These are phyloP conservation scores for Antennarius maculatus DNA, from an alignment of 2,797 vertebrate genomes.

Conservation along the genomic window DNA sequence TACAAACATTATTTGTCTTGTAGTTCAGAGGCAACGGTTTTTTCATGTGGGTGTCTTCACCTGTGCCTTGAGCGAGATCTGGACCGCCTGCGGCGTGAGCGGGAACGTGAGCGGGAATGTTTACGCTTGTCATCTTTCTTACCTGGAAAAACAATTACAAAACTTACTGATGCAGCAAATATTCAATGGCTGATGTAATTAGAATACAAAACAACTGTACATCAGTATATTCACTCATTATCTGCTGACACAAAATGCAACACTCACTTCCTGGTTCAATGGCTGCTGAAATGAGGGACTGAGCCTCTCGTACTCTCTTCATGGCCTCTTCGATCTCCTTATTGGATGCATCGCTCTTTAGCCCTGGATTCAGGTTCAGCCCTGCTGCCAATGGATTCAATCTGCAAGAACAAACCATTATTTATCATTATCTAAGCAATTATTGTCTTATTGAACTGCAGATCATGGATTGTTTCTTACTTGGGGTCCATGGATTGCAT, in stretches of 20 bases:
- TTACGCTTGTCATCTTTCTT: slow-evolving; percentile 98
- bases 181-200: neutral
- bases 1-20: no score
- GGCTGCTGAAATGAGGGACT: slow-evolving; percentile 96
- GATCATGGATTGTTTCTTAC: slow-evolving; percentile 80
- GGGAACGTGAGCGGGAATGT: slow-evolving; percentile 92
- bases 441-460: neutral
- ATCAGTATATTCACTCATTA: neutral
- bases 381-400: slow-evolving; percentile 94
- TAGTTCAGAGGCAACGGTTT: neutral
- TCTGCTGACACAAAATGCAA: neutral
- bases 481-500: slow-evolving; percentile 99
- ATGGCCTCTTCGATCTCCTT: slow-evolving; percentile 99
- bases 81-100: slow-evolving; percentile 91
- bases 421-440: slow-evolving; percentile 13
- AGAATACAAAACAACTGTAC: neutral
- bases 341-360: slow-evolving; percentile 93
- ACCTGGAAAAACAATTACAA: slow-evolving; percentile 73
- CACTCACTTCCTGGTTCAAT: slow-evolving; percentile 94
- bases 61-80: slow-evolving; percentile 95
- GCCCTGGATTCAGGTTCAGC: slow-evolving; percentile 87
- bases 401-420: slow-evolving; percentile 73
- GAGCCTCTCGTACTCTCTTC: slow-evolving; percentile 97
- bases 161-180: neutral
- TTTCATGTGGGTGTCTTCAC: slow-evolving; percentile 62